These are phyloP conservation scores for Labroides dimidiatus DNA, from an alignment of 2,797 vertebrate species.

Conservation along the genomic window DNA sequence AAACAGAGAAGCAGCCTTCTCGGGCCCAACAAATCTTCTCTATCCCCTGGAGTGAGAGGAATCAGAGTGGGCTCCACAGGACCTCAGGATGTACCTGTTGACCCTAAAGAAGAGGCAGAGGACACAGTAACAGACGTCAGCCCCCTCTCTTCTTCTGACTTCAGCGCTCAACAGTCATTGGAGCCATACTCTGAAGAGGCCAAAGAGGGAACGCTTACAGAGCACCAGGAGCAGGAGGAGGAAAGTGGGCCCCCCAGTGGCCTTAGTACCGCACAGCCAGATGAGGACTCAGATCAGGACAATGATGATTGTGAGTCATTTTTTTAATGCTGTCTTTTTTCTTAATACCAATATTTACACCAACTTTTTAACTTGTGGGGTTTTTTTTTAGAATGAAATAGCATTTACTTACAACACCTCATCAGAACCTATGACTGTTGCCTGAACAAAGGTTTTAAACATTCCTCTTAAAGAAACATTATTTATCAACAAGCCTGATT, in stretches of 20 bases:
- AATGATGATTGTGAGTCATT: conserved; percentile 66
- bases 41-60: conserved; percentile 28
- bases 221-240: conserved; percentile 33
- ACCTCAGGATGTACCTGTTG: conserved; percentile 53
- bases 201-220: conserved; percentile 20
- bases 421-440: too few species aligned
- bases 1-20: conserved; percentile 19
- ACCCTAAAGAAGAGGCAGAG: conserved; percentile 83
- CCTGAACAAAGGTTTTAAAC: too few species aligned
- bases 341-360: too few species aligned
- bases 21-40: conserved; percentile 22
- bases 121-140: conserved; percentile 92
- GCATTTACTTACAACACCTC: too few species aligned
- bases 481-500: too few species aligned
- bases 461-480: too few species aligned
- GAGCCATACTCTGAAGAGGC: conserved; percentile 73
- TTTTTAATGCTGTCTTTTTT: too few species aligned
- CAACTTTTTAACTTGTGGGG: too few species aligned
- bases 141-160: conserved; percentile 90
- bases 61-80: conserved; percentile 31
- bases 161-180: conserved; percentile 87
- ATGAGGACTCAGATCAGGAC: conserved; percentile 49
- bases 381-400: background rate
- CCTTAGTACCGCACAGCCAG: conserved; percentile 29
- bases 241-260: conserved; percentile 63